These are phyloP conservation scores for Bombus huntii DNA, from an alignment of 1,140 invertebrate genomes.

Conservation along the genomic window DNA sequence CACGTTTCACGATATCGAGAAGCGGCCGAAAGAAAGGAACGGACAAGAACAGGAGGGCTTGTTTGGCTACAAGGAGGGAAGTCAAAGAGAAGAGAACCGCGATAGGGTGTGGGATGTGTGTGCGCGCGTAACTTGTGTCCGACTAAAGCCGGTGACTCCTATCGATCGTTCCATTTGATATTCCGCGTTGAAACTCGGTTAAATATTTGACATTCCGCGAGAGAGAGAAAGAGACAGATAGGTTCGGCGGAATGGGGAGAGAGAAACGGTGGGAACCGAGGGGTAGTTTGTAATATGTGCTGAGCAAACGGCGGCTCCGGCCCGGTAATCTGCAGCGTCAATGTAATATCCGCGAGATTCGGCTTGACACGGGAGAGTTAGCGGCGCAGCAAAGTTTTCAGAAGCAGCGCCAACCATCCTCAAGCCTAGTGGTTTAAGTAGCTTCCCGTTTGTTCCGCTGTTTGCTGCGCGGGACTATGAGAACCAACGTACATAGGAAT, in stretches of 20 bases:
- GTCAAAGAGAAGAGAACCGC: conserved; percentile 37
- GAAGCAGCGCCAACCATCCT: conserved; percentile 50
- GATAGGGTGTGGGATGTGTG: not conserved
- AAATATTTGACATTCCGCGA: conserved; percentile 73
- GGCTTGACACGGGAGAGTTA: conserved; percentile 66
- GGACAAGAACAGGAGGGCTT: conserved; percentile 37
- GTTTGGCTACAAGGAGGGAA: conserved; percentile 46
- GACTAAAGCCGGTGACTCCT: conserved; percentile 62
- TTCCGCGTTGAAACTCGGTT: conserved; percentile 73
- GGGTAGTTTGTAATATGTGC: conserved; percentile 71
- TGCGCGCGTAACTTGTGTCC: conserved; percentile 43
- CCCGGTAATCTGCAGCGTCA: conserved; percentile 73
- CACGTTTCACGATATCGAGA: conserved; percentile 51
- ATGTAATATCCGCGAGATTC: conserved; percentile 74
- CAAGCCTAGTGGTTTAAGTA: not conserved
- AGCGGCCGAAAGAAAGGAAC: conserved; percentile 48
- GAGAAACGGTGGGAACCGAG: conserved; percentile 4
- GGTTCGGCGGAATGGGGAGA: not conserved
- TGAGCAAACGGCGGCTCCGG: conserved; percentile 66
- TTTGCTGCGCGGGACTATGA: not conserved
- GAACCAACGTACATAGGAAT: not conserved
- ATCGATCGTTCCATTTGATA: conserved; percentile 72
- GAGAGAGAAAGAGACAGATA: conserved; percentile 38
- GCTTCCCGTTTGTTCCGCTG: conserved; percentile 9
- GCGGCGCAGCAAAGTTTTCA: conserved; percentile 62